phyloP scores from a whole-genome alignment of 2,113 vertebrate species.

The Petrocephalus microphthalmus region DNA sequence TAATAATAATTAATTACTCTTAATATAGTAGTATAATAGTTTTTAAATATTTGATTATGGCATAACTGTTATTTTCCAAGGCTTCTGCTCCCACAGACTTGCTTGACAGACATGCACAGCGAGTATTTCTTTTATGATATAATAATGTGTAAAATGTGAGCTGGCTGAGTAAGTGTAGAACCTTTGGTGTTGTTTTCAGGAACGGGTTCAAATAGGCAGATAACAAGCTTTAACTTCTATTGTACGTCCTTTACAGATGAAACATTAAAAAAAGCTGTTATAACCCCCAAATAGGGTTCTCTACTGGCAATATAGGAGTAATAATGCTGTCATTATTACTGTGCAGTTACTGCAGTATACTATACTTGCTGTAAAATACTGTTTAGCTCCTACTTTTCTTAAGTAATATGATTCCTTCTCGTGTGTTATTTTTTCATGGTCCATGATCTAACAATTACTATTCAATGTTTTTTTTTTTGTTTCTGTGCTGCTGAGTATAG shows the following conservation, averaged over 20 bases:
- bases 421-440: background rate
- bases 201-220: background rate
- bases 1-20: background rate
- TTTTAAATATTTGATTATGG: background rate
- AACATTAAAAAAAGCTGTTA: background rate
- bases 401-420: background rate
- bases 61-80: background rate
- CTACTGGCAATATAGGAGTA: background rate
- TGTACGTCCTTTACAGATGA: background rate
- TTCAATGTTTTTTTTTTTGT: background rate
- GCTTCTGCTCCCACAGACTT: background rate
- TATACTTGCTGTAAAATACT: background rate
- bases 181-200: background rate
- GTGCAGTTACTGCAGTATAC: background rate
- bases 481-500: constrained; percentile 27
- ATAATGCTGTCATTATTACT: background rate
- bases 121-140: background rate
- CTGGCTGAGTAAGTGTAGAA: background rate
- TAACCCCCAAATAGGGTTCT: background rate
- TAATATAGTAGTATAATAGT: too few species aligned
- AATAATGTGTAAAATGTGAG: background rate
- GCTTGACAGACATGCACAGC: background rate
- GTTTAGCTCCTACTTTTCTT: background rate
- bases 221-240: background rate
- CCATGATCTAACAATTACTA: background rate